Evolutionary conservation across 2,888 invertebrate genomes (phyloP), one percentile per base, ranked within the genome.

Genomic region (Noctuana brunneofusca): DNA sequence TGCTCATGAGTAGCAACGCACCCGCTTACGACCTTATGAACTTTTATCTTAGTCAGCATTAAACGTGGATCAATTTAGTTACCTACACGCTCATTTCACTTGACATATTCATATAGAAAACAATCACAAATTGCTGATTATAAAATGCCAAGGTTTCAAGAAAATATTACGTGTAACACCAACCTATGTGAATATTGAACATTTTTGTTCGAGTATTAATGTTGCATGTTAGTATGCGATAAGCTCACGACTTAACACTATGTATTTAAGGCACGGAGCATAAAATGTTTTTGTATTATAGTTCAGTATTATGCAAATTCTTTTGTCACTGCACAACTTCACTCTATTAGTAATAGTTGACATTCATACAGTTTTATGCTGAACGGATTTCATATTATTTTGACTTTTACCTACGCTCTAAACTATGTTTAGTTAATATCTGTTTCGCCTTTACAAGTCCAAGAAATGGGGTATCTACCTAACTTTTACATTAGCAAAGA

Each of bases 181-280:
- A 6, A 18, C 6, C 16, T 22, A 41, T 1, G 22, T 24, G 49
- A 50, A 50, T 50, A 50, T 50, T 50, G 49, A 49, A 24, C 35
- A 59, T 59, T 59, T 59, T 53, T 59, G 59, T 52, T 52, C 52
- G 38, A 53, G 27, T 59, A 58, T 57, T 48, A 57, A 59, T 53
- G 50, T 59, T 32, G 59, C 59, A 59, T 59, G 59, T 53, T 53
- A 43, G 14, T 53, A 41, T 50, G 22, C 52, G 59, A 59, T 59
- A 59, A 59, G 41, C 41, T 35, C 14, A 27, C 30, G 14, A 24
- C 46, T 43, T 43, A 52, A 52, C 59, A 59, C 59, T 22, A n/a
- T 58, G 49, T 46, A 22, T 22, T 52, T 30, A 43, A 46, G 16
- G 59, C 59, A 59, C 38, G 59, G 27, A 32, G 43, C 52, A 43